Evolutionary conservation across 2,797 vertebrate species (phyloP), one percentile per base, ranked within the genome.

Genomic region (Galaxias olidus): DNA sequence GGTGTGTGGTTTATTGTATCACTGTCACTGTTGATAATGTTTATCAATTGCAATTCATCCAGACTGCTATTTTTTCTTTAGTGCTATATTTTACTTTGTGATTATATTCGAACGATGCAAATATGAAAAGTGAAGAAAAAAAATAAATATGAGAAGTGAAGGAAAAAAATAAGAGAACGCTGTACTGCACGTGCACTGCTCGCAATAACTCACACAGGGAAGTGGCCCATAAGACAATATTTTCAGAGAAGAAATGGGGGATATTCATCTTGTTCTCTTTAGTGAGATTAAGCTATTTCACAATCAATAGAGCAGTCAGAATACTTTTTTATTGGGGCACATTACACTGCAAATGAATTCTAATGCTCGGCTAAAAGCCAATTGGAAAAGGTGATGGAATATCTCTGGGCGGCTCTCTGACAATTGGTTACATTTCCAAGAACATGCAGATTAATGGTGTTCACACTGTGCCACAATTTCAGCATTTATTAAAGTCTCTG

Each of bases 381-480:
- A 87, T 91, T 89, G 90, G 78, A 88, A 72, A 30, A 78, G 75
- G 87, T 93, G 91, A 93, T 94, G 91, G 90, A 93, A 89, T 89
- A 91, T 89, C 88, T 90, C 80, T 77, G 73, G 81, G 85, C 75
- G 63, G 69, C 70, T 73, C 66, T 89, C 81, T 93, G 91, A 93
- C 91, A 93, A 91, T 90, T 78, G 87, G 85, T 89, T 91, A 91
- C 90, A 92, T 92, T 92, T 92, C 88, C 88, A 87, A n/a, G 87
- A 91, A 92, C 90, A 92, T 91, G 92, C 89, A 93, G 93, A 94
- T 94, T 92, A 93, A 93, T 93, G 91, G 87, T 71, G 77, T 86
- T 86, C 84, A 76, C 81, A 69, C 76, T 65, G 60, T 72, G 69
- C 84, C 81, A 83, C 81, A 86, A 91, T 82, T 83, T 61, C 65